Base-by-base conservation (phyloP, 2,797 vertebrate genomes). In the Chaenodraco wilsoni region DNA sequence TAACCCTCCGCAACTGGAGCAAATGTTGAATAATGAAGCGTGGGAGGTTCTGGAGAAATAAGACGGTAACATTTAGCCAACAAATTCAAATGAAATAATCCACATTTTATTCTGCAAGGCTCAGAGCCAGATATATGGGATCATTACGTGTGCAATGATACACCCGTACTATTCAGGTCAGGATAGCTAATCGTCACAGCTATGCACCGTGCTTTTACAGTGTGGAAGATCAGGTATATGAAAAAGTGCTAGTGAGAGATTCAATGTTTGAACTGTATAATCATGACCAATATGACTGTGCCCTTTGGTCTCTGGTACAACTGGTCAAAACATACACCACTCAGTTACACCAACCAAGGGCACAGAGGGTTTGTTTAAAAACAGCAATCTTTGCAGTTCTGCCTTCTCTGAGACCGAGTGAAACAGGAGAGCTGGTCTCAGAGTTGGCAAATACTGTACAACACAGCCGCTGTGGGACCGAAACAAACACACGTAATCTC, bases 11-110 rank as follows among this genome's bases (percentile, higher is more conserved):
- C 86, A 90, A 89, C 78, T 89, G 84, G 83, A 90, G 84, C 87
- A 91, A 90, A 89, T 86, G 82, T 86, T 89, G 84, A 91, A 90
- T 91, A 92, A 92, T 89, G 77, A 90, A 83, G 78, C 9, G 57
- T 4, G n/a, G 61, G 66, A 69, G 72, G 76, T 60, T 76, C 54
- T 79, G 66, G 71, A 76, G 81, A 83, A 74, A 66, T 57, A 78
- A 83, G 59, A 65, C 55, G 1, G 56, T 15, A 41, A 76, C 75
- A 63, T 76, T 51, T 65, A 59, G 61, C 59, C 64, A 72, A 72
- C 10, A 65, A 65, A 65, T 57, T 48, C 9, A 21, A 59, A 77
- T 16, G 17, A 78, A 76, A 74, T 21, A 72, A 73, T 62, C 8
- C 10, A 50, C 9, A 13, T 46, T 73, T 72, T 68, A 56, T 69